Percentiles rank a stretch among this genome's conserved stretches.
These are phyloP conservation scores for Agrotis exclamationis DNA, from an alignment of 2,888 invertebrate species.

Conservation along the genomic window DNA sequence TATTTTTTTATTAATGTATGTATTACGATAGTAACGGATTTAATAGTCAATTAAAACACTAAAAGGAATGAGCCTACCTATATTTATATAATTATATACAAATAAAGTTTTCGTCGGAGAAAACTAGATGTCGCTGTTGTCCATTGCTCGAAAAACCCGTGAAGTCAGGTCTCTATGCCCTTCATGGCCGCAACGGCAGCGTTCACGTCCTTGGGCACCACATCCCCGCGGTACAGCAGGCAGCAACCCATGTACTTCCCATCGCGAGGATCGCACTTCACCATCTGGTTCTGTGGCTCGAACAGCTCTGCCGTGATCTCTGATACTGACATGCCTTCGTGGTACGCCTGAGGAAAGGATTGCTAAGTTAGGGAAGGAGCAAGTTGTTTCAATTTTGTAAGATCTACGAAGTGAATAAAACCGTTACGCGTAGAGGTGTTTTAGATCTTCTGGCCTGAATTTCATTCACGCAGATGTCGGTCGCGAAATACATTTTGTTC, in stretches of 20 bases:
- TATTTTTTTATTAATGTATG: background rate
- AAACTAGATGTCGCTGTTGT: conserved; percentile 5
- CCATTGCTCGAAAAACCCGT: background rate
- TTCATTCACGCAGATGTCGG: too few species aligned
- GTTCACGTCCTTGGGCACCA: conserved; percentile 97
- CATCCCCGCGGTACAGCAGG: conserved; percentile 96
- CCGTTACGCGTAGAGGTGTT: too few species aligned
- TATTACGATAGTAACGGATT: background rate
- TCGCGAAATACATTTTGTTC: too few species aligned
- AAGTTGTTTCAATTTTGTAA: too few species aligned
- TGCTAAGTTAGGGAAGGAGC: too few species aligned
- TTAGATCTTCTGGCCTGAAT: too few species aligned
- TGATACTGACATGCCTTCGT: conserved; percentile 94
- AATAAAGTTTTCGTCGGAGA: background rate
- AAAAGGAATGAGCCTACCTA: background rate
- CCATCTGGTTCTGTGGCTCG: conserved; percentile 97
- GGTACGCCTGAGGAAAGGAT: conserved; percentile 88
- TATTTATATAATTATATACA: background rate
- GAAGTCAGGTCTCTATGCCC: conserved; percentile 76
- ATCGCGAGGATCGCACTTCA: conserved; percentile 95
- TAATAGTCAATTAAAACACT: background rate
- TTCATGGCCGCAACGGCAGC: conserved; percentile 95
- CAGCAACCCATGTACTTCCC: conserved; percentile 98
- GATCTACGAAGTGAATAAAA: too few species aligned
- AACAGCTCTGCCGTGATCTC: conserved; percentile 97